Base-by-base conservation (phyloP, 2,888 invertebrate genomes). In the Chelonus formosanus region DNA sequence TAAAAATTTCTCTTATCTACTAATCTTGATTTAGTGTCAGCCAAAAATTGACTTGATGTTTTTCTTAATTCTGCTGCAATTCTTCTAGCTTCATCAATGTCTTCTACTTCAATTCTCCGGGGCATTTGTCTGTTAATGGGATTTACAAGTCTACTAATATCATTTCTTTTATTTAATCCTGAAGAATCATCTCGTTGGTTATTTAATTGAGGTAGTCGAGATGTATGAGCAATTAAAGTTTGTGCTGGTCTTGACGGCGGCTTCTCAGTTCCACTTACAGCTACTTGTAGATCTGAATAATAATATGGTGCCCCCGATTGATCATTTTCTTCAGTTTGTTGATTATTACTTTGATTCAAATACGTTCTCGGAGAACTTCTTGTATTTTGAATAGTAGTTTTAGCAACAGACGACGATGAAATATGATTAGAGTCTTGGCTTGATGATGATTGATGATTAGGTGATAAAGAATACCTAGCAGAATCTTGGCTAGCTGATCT, bases 291-390 rank as follows among this genome's bases (percentile, higher is more conserved):
- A 82, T 95, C 95, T 0, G 95, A 94, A 80, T 95, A 95, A 78
- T 95, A 95, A 78, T 95, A 95, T 0, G 95, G 94, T 43, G 93
- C 93, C 2, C 84, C 84, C 63, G 90, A 88, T 69, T 90, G 90
- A 71, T 90, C 90, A 20, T 87, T 86, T n/a, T 75, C 76, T 43
- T 63, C 57, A 48, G 69, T 74, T 32, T 71, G 71, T 7, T 63
- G 67, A 57, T 36, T 58, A 35, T 45, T 65, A 7, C 5, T 10
- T 20, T 20, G 53, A 36, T 6, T 32, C 56, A 74, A 70, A 8
- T 74, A 71, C 2, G 69, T 71, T 3, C 68, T 63, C 2, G 69
- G 61, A 1, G 66, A 64, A 7, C n/a, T 36, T 44, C 57, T 53
- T 0, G 73, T 72, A 1, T 70, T 6, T 20, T 72, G 74, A 0